These are phyloP conservation scores for Anisognathus igniventris DNA, from an alignment of 2,797 vertebrate species.

Conservation along the genomic window DNA sequence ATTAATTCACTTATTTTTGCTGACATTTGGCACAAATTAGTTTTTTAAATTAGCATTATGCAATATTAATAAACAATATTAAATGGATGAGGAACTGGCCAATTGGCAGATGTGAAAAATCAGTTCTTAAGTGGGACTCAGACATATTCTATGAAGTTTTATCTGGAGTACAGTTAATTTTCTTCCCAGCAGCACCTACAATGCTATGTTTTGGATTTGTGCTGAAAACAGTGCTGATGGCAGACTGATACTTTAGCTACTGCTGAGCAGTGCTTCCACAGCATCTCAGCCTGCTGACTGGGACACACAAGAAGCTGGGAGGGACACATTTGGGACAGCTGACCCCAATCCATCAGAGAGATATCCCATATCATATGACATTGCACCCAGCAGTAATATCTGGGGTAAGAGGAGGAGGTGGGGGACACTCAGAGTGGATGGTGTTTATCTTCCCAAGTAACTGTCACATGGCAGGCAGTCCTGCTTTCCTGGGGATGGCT, in stretches of 20 bases:
- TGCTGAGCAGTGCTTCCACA: not conserved
- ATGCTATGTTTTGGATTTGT: not conserved
- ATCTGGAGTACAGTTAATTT: not conserved
- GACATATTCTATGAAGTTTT: not conserved
- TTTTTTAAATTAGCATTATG: not conserved
- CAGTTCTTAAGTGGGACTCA: not conserved
- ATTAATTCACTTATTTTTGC: not conserved
- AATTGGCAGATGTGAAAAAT: not conserved
- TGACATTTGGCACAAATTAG: not conserved
- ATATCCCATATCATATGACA: rapidly evolving
- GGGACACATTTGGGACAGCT: not conserved
- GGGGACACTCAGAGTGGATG: rapidly evolving
- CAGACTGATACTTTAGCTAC: not conserved
- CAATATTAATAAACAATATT: not conserved
- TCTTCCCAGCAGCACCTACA: not conserved
- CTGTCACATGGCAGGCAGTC: rapidly evolving
- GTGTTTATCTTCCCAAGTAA: not conserved
- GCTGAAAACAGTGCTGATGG: not conserved
- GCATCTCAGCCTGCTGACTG: not conserved
- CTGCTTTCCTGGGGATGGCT: not conserved
- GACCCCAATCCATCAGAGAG: not conserved
- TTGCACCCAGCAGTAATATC: not conserved
- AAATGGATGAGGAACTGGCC: not conserved
- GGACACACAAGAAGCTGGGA: not conserved
- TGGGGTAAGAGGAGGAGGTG: not conserved